phyloP scores from a whole-genome alignment of 2,888 invertebrate genomes.

The Junonia oenone region DNA sequence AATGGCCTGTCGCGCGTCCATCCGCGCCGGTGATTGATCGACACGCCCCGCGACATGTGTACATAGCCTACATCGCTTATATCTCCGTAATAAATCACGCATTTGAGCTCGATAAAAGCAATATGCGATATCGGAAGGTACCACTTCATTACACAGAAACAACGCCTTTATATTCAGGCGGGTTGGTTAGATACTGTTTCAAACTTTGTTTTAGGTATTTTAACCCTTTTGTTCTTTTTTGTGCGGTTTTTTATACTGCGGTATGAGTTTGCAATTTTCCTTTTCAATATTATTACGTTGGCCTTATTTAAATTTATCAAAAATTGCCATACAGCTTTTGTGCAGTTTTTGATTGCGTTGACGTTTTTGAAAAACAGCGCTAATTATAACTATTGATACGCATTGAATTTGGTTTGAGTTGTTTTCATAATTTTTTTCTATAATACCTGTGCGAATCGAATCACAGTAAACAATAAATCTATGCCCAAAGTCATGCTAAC shows the following conservation, averaged over 20 bases:
- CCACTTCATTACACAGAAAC: constrained; percentile 17
- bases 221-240: background rate
- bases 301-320: too few relatives aligned
- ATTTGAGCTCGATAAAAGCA: constrained; percentile 33
- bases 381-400: too few relatives aligned
- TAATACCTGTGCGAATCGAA: too few relatives aligned
- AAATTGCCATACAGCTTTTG: too few relatives aligned
- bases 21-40: constrained; percentile 72
- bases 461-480: background rate
- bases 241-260: background rate
- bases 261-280: too few relatives aligned
- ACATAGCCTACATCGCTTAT: constrained; percentile 48
- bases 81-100: constrained; percentile 66
- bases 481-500: too few relatives aligned
- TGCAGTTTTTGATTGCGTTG: too few relatives aligned
- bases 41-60: constrained; percentile 61
- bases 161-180: background rate
- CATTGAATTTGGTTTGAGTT: too few relatives aligned
- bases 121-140: constrained; percentile 20
- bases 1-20: constrained; percentile 74
- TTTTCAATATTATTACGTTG: too few relatives aligned
- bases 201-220: background rate
- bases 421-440: too few relatives aligned
- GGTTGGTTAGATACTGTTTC: background rate
- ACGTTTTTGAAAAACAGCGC: too few relatives aligned